Base-by-base conservation (phyloP, 2,888 invertebrate genomes). In the Drosophila flavopinicola region DNA sequence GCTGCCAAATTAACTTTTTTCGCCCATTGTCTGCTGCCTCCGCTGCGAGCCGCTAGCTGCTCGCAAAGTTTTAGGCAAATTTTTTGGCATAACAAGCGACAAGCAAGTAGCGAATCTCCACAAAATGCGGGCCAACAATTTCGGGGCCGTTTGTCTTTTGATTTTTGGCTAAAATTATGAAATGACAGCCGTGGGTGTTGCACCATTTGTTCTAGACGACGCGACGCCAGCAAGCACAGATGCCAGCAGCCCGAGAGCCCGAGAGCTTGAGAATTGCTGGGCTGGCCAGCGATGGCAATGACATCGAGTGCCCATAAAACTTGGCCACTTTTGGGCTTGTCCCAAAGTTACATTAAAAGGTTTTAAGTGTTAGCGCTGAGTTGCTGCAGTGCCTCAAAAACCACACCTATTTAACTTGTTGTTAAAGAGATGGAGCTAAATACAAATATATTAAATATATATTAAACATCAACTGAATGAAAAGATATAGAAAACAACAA, bases 1-100 rank as follows among this genome's bases (percentile, higher is more conserved):
- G 72, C 68, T 85, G 84, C 85, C 86, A 86, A 84, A 85, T 85
- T 84, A 76, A 79, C 76, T 78, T 85, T 84, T 83, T 80, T 77
- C 70, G 68, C 83, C 83, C 65, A 73, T 79, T 77, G 70, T 76
- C 66, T 75, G 33, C 35, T 51, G 29, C 27, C 58, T 42, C 27
- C 27, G 47, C 27, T 41, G 35, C 30, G 11, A 10, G 10, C 20
- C 4, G 20, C 20, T 52, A n/a, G 52, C 25, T 17, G 51, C 9
- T 9, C 56, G 38, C 51, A 73, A 68, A 79, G 71, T 83, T 83
- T 66, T 80, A 78, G 75, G 66, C 78, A 80, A 77, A 77, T 79
- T 80, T 80, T 78, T 79, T 79, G 83, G 83, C 79, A 83, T 45
- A 68, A 70, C 76, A 65, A 72, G 49, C 57, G 41, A 63, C 27